Percentiles rank a stretch among this genome's conserved stretches.
Conservation (phyloP, 37 sponge, comb jelly and placozoan genomes). For the Lycopodina hypogea region DNA sequence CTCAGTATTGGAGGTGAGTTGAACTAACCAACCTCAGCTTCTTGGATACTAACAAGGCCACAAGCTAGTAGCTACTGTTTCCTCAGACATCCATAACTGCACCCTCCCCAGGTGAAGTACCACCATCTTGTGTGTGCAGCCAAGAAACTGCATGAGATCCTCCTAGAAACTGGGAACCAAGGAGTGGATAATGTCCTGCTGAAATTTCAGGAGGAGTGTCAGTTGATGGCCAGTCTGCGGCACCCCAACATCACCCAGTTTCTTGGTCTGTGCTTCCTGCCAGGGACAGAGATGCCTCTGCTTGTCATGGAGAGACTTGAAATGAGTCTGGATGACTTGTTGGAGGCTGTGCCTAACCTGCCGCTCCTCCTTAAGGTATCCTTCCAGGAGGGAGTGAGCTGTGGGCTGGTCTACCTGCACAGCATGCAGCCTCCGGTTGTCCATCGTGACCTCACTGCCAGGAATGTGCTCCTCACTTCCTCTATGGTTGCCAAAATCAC, state of each 20-base stretch:
- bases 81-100: too few species aligned
- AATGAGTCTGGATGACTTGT: slow-evolving; percentile 30
- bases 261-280: slow-evolving; percentile 20
- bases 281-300: neutral
- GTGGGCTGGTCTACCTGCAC: slow-evolving; percentile 47
- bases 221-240: slow-evolving; percentile 26
- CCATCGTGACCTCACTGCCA: slow-evolving; percentile 45
- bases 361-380: slow-evolving; percentile 14
- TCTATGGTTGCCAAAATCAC: slow-evolving; percentile 33
- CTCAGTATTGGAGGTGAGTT: neutral
- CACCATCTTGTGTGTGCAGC: slow-evolving; percentile 5
- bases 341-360: neutral
- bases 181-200: neutral
- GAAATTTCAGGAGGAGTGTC: slow-evolving; percentile 13
- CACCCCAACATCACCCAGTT: slow-evolving; percentile 48
- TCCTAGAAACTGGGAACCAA: neutral
- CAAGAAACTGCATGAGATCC: neutral
- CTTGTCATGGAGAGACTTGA: slow-evolving; percentile 24
- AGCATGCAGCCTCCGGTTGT: slow-evolving; percentile 26
- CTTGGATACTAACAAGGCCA: neutral
- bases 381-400: slow-evolving; percentile 15
- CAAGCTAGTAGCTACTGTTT: too few species aligned
- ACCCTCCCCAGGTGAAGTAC: neutral
- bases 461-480: slow-evolving; percentile 34
- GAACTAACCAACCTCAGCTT: too few species aligned